Base-by-base conservation (phyloP, 37 sponge, comb jelly and placozoan species). In the Beroe forskalii region DNA sequence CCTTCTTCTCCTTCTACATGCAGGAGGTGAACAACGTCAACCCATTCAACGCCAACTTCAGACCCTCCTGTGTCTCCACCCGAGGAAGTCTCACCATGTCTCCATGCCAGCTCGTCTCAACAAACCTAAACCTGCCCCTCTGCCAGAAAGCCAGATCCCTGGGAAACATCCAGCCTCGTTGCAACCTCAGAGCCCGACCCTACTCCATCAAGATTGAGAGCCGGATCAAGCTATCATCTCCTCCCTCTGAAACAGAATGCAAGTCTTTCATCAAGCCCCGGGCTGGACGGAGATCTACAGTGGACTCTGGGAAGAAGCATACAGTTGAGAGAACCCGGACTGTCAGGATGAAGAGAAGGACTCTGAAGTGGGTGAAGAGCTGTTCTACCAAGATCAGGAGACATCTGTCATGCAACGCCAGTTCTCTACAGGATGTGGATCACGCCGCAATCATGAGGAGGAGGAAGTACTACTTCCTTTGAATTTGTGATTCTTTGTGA, bases 41-140 rank as follows among this genome's bases (percentile, higher is more conserved):
- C 72, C 72, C 72, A 1, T 69, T 69, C 72, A 32, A 69, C 39
- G 55, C 55, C 55, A 17, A 6, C 6, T 48, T 48, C 55, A 6
- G 55, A 48, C 72, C 72, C 38, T 33, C 72, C 72, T 36, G 19
- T 9, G 38, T 69, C 33, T 69, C 72, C 2, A 69, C 72, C 35
- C 72, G 37, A 1, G 72, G 38, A 69, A 69, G 17, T 69, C 72
- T 36, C 72, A 69, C 72, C 72, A 69, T 32, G 72, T 69, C 72
- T 69, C 72, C 72, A 69, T 69, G 72, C 72, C 72, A 3, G 32
- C 35, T 0, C 72, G 28, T 20, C 72, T 20, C 20, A 19, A 17
- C 36, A 32, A 35, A 69, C 72, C 72, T 12, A 48, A 48, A 48
- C n/a, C 12, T 48, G 12, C 55, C 6, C 6, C 55, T 12, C 55